phyloP scores from a whole-genome alignment of 2,797 vertebrate species.

The Esox masquinongy region DNA sequence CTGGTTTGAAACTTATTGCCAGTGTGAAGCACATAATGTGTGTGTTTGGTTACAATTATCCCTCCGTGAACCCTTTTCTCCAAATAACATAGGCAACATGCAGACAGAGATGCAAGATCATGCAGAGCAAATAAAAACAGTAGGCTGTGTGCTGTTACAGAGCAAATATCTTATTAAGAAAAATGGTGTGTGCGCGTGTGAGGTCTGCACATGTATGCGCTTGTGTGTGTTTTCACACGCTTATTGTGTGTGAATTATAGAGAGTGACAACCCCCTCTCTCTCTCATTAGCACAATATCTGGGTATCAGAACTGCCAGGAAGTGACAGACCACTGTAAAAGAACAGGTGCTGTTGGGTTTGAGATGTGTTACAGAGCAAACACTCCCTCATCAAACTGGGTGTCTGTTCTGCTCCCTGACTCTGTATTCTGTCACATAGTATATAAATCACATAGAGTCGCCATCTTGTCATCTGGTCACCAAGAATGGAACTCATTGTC shows the following conservation, averaged over 20 bases:
- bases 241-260: conserved; percentile 60
- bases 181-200: neutral
- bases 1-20: neutral
- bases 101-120: conserved; percentile 33
- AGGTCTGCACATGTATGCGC: conserved; percentile 16
- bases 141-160: conserved; percentile 40
- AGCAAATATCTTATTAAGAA: conserved; percentile 20
- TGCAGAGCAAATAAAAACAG: conserved; percentile 45
- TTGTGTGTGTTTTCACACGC: conserved; percentile 12
- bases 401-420: conserved; percentile 79
- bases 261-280: conserved; percentile 72
- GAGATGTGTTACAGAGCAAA: conserved; percentile 78
- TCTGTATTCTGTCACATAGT: conserved; percentile 77
- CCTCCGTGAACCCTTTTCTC: neutral
- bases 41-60: conserved; percentile 39
- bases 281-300: conserved; percentile 78
- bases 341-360: conserved; percentile 75
- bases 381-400: conserved; percentile 75
- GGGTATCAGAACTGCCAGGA: conserved; percentile 78
- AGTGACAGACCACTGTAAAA: conserved; percentile 77
- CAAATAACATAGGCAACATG: neutral
- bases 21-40: neutral
- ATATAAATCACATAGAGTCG: conserved; percentile 73
- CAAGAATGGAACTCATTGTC: conserved; percentile 71
- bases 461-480: conserved; percentile 78